Base-by-base conservation (phyloP, 2,113 vertebrate species). In the Muscicapa adusta region DNA sequence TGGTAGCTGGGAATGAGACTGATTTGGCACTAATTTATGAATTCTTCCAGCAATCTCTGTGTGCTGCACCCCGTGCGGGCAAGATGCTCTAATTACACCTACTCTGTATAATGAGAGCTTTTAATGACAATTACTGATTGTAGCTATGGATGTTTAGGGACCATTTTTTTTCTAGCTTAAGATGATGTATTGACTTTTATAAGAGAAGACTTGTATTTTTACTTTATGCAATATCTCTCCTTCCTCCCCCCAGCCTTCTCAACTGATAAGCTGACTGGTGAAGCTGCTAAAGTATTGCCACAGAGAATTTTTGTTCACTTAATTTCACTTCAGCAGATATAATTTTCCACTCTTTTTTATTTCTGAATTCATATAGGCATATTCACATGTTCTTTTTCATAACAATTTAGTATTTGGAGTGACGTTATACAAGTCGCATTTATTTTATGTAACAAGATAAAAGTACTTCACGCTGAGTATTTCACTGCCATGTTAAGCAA, bases 61-160 rank as follows among this genome's bases (percentile, higher is more conserved):
- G 73, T 63, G 56, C 91, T 93, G 79, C 66, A 94, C 93, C 97
- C 96, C 93, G 85, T 95, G 97, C 61, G 36, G 96, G 94, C 96
- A 97, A 94, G 96, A 84, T 84, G 67, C 79, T 98, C 91, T 98
- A 98, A 98, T 98, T 97, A 97, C 90, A 93, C 96, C 95, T 95
- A 85, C 91, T 94, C 94, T 95, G 71, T 94, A 91, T 97, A 97
- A 98, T 96, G 97, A 98, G 96, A 93, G 93, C 93, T 97, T 95
- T 97, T 97, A 97, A 96, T 98, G 97, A 97, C 97, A 97, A 88
- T 97, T 97, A 96, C 97, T 97, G 96, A 97, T 98, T 96, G 92
- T 95, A 93, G 96, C 94, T 96, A 91, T 85, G 54, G 76, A 96
- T 97, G 96, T 96, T 97, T 96, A 77, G 96, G 97, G 97, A 97